phyloP scores from a whole-genome alignment of 2,113 vertebrate genomes.

The Anas platyrhynchos region DNA sequence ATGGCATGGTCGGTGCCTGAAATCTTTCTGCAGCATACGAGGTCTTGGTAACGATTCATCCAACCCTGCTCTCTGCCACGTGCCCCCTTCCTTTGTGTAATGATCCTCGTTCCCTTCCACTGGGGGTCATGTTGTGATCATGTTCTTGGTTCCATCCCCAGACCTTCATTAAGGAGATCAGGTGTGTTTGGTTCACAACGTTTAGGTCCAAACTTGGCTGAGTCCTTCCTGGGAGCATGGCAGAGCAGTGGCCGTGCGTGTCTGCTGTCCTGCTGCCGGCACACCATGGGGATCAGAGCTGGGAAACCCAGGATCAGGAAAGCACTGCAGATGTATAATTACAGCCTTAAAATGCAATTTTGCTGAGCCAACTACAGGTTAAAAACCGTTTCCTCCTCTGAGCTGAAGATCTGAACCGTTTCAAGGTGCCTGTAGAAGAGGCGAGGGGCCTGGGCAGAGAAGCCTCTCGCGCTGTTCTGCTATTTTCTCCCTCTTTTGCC shows the following conservation, averaged over 20 bases:
- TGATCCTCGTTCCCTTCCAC: background rate
- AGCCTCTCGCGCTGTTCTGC: background rate
- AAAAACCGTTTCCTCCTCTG: background rate
- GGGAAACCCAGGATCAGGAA: background rate
- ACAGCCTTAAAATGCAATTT: background rate
- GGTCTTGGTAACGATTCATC: background rate
- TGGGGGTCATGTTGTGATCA: rapidly evolving
- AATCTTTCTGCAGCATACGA: background rate
- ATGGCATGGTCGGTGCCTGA: background rate
- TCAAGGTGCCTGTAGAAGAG: background rate
- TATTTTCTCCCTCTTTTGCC: constrained; percentile 31
- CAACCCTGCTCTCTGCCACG: rapidly evolving
- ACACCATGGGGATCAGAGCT: background rate
- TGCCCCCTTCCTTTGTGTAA: background rate
- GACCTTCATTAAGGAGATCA: background rate
- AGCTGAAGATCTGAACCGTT: background rate
- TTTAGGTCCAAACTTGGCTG: background rate
- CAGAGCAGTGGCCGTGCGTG: background rate
- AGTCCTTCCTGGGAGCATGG: background rate
- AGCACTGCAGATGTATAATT: background rate
- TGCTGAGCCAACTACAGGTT: background rate
- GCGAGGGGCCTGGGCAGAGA: background rate
- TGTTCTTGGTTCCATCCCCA: background rate
- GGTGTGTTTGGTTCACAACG: background rate
- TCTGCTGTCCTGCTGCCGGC: rapidly evolving